A percentile compares a stretch with the other conserved stretches of the same genome.
These are phyloP conservation scores for Sebastes baramenuke DNA, from an alignment of 2,797 vertebrate species.

Conservation along the genomic window DNA sequence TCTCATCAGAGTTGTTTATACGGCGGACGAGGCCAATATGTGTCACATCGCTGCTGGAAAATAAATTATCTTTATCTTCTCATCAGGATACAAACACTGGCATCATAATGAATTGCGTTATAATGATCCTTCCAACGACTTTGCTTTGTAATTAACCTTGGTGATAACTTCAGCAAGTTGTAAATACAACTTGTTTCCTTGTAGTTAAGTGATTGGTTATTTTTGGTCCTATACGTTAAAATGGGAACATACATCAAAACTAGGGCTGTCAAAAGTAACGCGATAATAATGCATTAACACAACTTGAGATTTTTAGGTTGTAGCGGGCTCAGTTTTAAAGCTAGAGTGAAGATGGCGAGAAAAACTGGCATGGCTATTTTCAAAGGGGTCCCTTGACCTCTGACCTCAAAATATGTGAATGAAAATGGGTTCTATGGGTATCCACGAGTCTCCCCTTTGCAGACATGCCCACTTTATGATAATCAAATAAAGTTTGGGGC, in stretches of 20 bases:
- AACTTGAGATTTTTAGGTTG: too few species aligned
- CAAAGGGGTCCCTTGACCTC: too few species aligned
- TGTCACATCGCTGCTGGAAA: conserved; percentile 30
- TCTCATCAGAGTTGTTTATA: conserved; percentile 31
- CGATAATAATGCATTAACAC: too few species aligned
- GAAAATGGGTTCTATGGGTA: too few species aligned
- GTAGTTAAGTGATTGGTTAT: background rate
- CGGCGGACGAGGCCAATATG: conserved; percentile 8
- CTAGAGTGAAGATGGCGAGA: too few species aligned
- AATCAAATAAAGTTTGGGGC: too few species aligned
- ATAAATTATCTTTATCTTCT: conserved; percentile 21
- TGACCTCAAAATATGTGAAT: too few species aligned
- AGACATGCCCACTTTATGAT: too few species aligned
- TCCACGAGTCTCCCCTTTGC: too few species aligned
- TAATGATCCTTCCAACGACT: background rate
- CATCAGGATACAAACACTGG: conserved; percentile 24
- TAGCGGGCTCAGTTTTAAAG: too few species aligned
- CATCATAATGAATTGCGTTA: background rate
- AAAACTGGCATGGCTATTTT: too few species aligned
- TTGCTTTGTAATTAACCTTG: conserved; percentile 29
- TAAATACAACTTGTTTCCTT: background rate
- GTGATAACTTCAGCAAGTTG: background rate
- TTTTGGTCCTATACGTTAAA: background rate
- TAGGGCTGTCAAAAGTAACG: too few species aligned
- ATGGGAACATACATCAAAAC: background rate